Conservation (phyloP, 2,113 vertebrate genomes). For the Eolophus roseicapilla region DNA sequence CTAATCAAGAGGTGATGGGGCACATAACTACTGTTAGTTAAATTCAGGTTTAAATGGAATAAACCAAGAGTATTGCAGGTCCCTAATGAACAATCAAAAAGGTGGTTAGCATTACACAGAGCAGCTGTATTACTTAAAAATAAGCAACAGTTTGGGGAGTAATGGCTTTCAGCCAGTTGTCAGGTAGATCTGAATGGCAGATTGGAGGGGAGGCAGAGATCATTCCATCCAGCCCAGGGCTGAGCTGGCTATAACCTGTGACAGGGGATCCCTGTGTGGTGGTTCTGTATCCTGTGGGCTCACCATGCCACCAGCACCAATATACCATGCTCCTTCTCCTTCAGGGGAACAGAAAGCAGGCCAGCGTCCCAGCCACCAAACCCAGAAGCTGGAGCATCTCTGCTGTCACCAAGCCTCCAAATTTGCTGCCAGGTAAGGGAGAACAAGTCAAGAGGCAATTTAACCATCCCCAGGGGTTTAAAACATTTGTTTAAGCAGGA, state of each 20-base stretch:
- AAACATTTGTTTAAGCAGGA: background rate
- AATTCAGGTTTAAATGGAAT: conserved; percentile 22
- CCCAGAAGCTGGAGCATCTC: background rate
- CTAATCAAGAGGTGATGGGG: conserved; percentile 37
- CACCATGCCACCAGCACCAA: background rate
- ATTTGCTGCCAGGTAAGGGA: background rate
- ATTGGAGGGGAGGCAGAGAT: background rate
- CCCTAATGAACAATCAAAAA: conserved; percentile 47
- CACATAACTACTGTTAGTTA: conserved; percentile 30
- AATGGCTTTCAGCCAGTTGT: background rate
- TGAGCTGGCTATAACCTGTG: background rate
- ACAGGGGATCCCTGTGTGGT: fast-evolving
- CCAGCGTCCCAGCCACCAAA: fast-evolving
- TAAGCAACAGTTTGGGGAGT: conserved; percentile 31
- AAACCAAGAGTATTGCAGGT: conserved; percentile 21
- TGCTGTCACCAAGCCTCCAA: background rate
- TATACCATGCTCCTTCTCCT: background rate
- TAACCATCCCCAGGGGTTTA: background rate
- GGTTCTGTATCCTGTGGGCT: background rate
- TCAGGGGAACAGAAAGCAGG: background rate
- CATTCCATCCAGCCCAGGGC: background rate
- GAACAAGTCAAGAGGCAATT: background rate
- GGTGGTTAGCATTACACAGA: conserved; percentile 1
- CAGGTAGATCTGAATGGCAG: background rate
- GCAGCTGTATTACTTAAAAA: conserved; percentile 45